These are phyloP conservation scores for Microplitis mediator DNA, from an alignment of 1,140 invertebrate species.

Conservation along the genomic window DNA sequence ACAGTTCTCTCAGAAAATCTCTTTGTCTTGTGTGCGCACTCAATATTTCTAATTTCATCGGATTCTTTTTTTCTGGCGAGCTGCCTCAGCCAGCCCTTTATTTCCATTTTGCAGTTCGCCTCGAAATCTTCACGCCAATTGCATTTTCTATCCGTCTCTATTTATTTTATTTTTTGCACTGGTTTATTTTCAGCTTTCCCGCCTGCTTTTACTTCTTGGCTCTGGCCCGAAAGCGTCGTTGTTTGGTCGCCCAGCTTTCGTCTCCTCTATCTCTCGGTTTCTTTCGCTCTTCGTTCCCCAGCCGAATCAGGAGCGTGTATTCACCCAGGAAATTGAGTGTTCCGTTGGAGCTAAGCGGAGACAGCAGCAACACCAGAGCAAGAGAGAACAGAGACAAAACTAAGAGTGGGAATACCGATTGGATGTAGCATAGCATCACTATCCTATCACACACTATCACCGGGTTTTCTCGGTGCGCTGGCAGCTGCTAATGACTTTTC, in stretches of 20 bases:
- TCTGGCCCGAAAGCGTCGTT: neutral
- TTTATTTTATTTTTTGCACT: constrained; percentile 2
- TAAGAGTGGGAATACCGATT: neutral
- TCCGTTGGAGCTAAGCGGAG: constrained; percentile 31
- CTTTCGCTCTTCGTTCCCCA: constrained; percentile 22
- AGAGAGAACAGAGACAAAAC: too few species aligned
- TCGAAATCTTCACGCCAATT: constrained; percentile 2
- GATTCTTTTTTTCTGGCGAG: neutral
- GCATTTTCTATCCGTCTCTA: constrained; percentile 25
- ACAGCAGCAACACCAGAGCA: constrained; percentile 9
- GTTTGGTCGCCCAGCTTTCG: constrained; percentile 7
- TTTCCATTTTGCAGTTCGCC: constrained; percentile 6
- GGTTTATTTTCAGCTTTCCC: neutral
- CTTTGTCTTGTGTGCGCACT: neutral
- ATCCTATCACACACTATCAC: neutral
- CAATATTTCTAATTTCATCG: neutral
- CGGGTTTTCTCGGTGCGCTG: neutral
- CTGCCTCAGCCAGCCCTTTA: neutral
- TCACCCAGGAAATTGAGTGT: constrained; percentile 42
- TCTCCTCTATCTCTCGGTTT: too few species aligned
- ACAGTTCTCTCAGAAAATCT: neutral
- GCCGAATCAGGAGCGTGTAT: constrained; percentile 37
- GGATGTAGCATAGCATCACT: neutral
- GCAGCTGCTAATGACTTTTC: constrained; percentile 1
- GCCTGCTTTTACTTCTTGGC: constrained; percentile 35